A percentile compares a stretch with the other conserved stretches of the same genome.
Evolutionary conservation across 2,797 vertebrate genomes (phyloP).

Genomic region (Oophaga sylvatica): DNA sequence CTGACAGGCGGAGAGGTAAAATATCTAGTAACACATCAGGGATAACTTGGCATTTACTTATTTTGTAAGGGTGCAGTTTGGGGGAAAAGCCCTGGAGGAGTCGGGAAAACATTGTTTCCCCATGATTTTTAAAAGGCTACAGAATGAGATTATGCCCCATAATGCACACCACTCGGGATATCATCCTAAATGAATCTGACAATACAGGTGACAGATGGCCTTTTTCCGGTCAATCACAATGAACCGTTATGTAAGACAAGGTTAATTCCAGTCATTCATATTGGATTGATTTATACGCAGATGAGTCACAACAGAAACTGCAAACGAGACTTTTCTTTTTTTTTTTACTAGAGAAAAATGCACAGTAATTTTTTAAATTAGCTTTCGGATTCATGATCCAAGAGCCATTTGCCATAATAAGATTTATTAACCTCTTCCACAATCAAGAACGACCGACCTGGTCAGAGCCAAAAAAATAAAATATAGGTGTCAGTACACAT

Average conservation of each 20-base stretch:
- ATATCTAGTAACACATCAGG: no score
- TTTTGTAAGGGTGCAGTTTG: no score
- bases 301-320: slow-evolving; percentile 13
- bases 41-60: no score
- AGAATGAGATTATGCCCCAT: background rate
- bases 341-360: background rate
- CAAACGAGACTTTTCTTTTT: background rate
- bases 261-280: slow-evolving; percentile 17
- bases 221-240: slow-evolving; percentile 19
- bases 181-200: background rate
- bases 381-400: background rate
- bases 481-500: no score
- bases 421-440: no score
- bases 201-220: slow-evolving; percentile 19
- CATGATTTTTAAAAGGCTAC: background rate
- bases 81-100: background rate
- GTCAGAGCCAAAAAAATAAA: no score
- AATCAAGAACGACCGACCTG: no score
- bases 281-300: slow-evolving; percentile 10
- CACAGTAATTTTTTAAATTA: background rate
- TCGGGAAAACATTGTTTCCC: background rate
- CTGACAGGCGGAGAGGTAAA: no score
- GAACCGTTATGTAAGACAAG: slow-evolving; percentile 15
- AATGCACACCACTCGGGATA: background rate
- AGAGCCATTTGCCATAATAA: background rate